These are phyloP conservation scores for Caradrina kadenii DNA, from an alignment of 2,888 invertebrate genomes.

Conservation along the genomic window DNA sequence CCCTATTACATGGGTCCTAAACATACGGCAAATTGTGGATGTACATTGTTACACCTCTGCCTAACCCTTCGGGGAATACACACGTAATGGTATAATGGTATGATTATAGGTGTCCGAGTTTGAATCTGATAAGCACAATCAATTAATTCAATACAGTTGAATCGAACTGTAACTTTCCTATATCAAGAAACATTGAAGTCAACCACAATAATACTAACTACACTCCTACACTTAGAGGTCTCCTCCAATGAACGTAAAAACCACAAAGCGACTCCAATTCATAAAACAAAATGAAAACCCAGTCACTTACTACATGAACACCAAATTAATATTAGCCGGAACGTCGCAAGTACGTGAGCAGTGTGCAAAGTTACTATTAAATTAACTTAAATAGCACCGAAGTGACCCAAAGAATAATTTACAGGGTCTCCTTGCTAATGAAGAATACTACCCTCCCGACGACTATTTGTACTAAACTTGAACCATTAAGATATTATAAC, in stretches of 20 bases:
- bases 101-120: too few species aligned
- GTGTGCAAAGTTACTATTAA: conserved; percentile 85
- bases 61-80: too few species aligned
- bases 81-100: too few species aligned
- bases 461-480: conserved; percentile 86
- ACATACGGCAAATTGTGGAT: too few species aligned
- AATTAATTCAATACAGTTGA: too few species aligned
- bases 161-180: too few species aligned
- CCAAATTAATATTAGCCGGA: conserved; percentile 69
- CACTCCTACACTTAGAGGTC: too few species aligned
- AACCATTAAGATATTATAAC: conserved; percentile 88
- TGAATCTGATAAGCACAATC: not conserved
- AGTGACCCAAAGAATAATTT: conserved; percentile 90
- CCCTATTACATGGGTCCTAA: too few species aligned
- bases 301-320: conserved; percentile 60
- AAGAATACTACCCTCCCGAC: conserved; percentile 86
- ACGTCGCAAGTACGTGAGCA: conserved; percentile 78
- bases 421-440: conserved; percentile 85
- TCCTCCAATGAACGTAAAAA: not conserved
- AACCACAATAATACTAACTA: too few species aligned
- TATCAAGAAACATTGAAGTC: not conserved
- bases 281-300: conserved; percentile 47
- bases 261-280: conserved; percentile 9
- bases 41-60: too few species aligned
- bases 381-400: conserved; percentile 88